These are phyloP conservation scores for Dicranocentrus wangi DNA, from an alignment of 2,888 invertebrate species.

Conservation along the genomic window DNA sequence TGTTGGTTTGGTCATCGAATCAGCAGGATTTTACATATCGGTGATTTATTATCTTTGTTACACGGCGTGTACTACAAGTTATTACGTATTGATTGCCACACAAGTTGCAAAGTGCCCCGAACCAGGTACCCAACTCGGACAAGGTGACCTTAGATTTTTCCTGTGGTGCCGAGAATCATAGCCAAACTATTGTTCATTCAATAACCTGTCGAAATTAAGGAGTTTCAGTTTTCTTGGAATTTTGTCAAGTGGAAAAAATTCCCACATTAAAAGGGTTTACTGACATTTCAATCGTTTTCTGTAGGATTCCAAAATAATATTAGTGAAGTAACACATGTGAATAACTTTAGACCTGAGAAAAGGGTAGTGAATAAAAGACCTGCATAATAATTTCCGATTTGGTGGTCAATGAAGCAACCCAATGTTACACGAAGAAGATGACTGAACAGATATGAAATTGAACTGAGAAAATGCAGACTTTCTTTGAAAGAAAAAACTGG, in stretches of 20 bases:
- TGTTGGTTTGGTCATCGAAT: conserved; percentile 17
- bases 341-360: too few species aligned
- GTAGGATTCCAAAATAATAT: too few species aligned
- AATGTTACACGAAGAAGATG: too few species aligned
- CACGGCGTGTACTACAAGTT: too few species aligned
- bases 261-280: conserved; percentile 54
- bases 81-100: too few species aligned
- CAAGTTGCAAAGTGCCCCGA: conserved; percentile 58
- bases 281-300: conserved; percentile 25
- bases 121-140: conserved; percentile 1
- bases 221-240: conserved; percentile 22
- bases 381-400: too few species aligned
- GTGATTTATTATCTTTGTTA: background rate
- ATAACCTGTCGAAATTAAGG: background rate
- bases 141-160: conserved; percentile 28
- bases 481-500: background rate
- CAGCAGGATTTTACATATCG: background rate
- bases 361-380: too few species aligned
- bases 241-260: conserved; percentile 58
- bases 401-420: too few species aligned
- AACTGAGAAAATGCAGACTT: background rate
- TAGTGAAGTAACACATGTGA: too few species aligned
- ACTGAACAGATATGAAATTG: too few species aligned
- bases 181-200: conserved; percentile 17
- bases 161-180: conserved; percentile 3